Base-by-base conservation (phyloP, 2,888 invertebrate genomes). In the Eustalomyia histrio region DNA sequence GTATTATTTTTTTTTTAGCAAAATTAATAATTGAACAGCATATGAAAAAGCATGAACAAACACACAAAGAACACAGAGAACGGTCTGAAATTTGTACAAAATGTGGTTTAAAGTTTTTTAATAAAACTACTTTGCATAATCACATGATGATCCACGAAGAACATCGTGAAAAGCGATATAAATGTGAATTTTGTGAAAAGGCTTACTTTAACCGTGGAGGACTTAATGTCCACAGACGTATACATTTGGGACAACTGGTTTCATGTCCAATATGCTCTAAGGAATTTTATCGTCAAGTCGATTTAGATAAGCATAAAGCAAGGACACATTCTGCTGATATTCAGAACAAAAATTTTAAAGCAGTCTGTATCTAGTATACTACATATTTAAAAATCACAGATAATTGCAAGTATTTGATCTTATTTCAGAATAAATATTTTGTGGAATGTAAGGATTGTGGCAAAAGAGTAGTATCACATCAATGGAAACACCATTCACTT, bases 121-220 rank as follows among this genome's bases (percentile, higher is more conserved):
- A 60, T 21, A 73, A 79, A 53, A 43, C n/a, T n/a, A 61, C 35
- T n/a, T 43, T 82, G 4, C 50, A 78, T 10, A 53, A n/a, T 24
- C 82, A 82, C 24, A 76, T 50, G 55, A 24, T 50, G 1, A 69
- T 64, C 39, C 82, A 82, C 16, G 64, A 79, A 50, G 53, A 79
- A 60, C 73, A 82, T 60, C 79, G 82, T 0, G 76, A 76, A 55
- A 82, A 82, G 6, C 35, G 10, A 17, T 75, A 76, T 29, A 79
- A 79, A 47, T 82, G 82, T 65, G 82, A 82, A n/a, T 79, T 69
- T 39, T 82, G 82, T 50, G 64, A 76, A n/a, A 82, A 82, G 21
- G 47, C 79, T 0, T 82, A 76, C n/a, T 82, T 69, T 53, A n/a
- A 73, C 6, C 71, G 76, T 4, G 76, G 82, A 2, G 63, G 47